Conservation (phyloP, 2,113 vertebrate species). For the Malurus melanocephalus region DNA sequence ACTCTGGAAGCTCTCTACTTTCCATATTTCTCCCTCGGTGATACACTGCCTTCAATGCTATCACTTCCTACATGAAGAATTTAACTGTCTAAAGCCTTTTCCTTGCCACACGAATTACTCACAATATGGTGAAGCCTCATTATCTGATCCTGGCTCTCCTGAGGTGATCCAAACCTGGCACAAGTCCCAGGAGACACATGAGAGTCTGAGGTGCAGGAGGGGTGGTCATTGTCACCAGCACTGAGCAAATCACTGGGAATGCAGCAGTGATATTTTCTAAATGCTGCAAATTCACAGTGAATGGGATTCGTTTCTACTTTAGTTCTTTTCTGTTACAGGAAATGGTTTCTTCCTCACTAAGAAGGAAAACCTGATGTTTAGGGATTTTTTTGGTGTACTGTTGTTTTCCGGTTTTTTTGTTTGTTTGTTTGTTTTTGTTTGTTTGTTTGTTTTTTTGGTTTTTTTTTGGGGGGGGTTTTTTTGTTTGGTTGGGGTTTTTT, state of each 20-base stretch:
- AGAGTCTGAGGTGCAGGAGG: background rate
- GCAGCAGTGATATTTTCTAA: background rate
- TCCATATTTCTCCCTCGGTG: background rate
- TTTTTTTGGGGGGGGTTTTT: background rate
- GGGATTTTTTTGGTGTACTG: fast-evolving
- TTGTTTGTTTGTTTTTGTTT: background rate
- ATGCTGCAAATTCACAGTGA: background rate
- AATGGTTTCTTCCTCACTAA: background rate
- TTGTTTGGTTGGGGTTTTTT: background rate
- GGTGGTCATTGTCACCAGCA: background rate
- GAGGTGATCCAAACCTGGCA: background rate
- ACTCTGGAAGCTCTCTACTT: background rate
- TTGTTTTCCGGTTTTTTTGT: background rate
- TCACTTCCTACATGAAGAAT: background rate
- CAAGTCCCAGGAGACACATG: background rate
- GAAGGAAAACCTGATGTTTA: background rate
- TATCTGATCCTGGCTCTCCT: background rate
- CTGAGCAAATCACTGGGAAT: background rate
- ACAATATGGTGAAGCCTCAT: fast-evolving
- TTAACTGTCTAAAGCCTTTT: background rate
- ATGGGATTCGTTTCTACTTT: background rate
- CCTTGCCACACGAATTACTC: background rate
- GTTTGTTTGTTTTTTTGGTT: background rate
- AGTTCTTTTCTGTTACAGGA: background rate
- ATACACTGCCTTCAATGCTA: background rate